Percentiles rank a stretch among this genome's conserved stretches.
phyloP scores from a whole-genome alignment of 2,113 vertebrate species.

The human region DNA sequence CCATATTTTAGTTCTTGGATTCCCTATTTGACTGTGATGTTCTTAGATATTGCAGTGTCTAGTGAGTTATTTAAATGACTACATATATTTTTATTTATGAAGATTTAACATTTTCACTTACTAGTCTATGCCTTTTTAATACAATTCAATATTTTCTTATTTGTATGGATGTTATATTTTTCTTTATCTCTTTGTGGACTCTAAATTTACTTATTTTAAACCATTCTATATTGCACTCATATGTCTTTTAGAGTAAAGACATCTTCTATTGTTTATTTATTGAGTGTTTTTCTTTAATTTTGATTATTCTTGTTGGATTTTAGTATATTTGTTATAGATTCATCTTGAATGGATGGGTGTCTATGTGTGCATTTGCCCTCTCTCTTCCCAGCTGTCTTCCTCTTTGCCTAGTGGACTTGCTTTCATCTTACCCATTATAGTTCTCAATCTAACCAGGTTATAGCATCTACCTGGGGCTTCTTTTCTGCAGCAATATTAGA shows the following conservation, averaged over 20 bases:
- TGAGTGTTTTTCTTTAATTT: not conserved
- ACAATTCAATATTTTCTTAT: not conserved
- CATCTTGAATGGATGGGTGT: not conserved
- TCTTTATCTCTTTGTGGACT: not conserved
- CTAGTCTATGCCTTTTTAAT: not conserved
- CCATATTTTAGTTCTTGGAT: not conserved
- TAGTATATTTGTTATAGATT: not conserved
- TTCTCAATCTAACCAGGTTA: not conserved
- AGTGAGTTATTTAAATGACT: not conserved
- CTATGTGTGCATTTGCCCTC: accelerated
- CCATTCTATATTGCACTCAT: not conserved
- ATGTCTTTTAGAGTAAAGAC: not conserved
- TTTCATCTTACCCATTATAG: not conserved
- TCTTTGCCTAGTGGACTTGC: not conserved
- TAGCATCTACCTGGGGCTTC: not conserved
- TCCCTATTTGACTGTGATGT: not conserved
- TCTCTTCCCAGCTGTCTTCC: not conserved
- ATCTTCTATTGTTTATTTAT: not conserved
- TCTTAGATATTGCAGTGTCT: not conserved
- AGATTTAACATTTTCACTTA: not conserved
- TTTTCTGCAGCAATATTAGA: not conserved
- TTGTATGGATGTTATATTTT: not conserved
- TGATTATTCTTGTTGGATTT: not conserved
- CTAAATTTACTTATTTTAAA: not conserved
- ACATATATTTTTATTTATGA: not conserved